Base-by-base conservation (phyloP, 2,797 vertebrate species). In the Diceros bicornis region DNA sequence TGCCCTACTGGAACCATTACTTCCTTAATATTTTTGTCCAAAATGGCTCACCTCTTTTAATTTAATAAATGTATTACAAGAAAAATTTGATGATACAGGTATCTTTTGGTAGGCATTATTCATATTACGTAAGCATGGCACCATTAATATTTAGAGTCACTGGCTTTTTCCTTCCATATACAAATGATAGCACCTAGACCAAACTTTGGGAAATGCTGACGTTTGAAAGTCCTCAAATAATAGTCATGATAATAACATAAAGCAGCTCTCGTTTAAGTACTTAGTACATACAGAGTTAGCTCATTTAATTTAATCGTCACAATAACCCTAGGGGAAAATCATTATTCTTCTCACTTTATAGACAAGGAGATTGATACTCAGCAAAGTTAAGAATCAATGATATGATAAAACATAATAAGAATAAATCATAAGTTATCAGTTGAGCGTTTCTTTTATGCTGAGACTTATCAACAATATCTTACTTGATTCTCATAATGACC, bases 261-360 rank as follows among this genome's bases (percentile, higher is more conserved):
- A 68, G 8, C 21, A 81, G 29, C 7, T 84, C 2, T 69, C 23
- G 29, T 50, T 41, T 66, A 87, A 59, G 18, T 18, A 52, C 32
- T 37, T 72, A 74, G 4, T 50, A 13, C 27, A 62, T 6, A 18
- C 8, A 57, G 34, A 72, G 41, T 77, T 61, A 83, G 17, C 7
- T 89, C 13, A 62, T 41, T 92, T 82, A 18, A 78, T 50, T 89
- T 57, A 57, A 62, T 72, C 7, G 18, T 89, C 25, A n/a, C 18
- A 82, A 50, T 87, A 71, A 77, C 27, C n/a, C 3, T 44, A 59
- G 11, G 21, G 64, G 12, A 61, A 88, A 89, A 79, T 69, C 21
- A 41, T n/a, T 96, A 44, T 47, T 86, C 86, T 96, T 85, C 11
- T 55, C 32, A 89, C 59, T 66, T 55, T 61, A 50, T 34, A 78